Evolutionary conservation across 2,888 invertebrate genomes (phyloP).

Genomic region (Mesodorylaimus sp.): DNA sequence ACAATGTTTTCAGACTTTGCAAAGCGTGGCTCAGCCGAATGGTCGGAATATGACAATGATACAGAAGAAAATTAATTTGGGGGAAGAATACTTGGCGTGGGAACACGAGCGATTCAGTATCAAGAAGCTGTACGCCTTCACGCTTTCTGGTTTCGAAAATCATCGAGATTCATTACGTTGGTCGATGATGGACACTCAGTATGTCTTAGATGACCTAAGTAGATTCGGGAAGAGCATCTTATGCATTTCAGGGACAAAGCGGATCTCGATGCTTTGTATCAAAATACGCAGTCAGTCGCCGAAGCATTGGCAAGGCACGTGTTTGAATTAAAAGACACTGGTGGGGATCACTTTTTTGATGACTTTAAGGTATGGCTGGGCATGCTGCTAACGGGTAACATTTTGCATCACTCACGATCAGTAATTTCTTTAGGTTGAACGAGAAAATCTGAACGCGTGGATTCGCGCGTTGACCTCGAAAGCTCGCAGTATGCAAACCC

Average conservation of each 20-base stretch:
- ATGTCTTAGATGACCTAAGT: constrained; percentile 4
- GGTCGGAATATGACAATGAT: constrained; percentile 16
- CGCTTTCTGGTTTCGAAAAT: constrained; percentile 52
- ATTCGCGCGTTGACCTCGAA: constrained; percentile 51
- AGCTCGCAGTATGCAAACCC: constrained; percentile 53
- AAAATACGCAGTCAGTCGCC: constrained; percentile 55
- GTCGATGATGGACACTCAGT: constrained; percentile 35
- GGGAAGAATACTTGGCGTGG: constrained; percentile 77
- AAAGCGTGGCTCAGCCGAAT: constrained; percentile 36
- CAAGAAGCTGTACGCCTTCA: constrained; percentile 70
- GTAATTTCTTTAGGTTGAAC: not conserved
- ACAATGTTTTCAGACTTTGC: constrained; percentile 40
- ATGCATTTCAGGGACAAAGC: constrained; percentile 41
- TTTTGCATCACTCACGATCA: not conserved
- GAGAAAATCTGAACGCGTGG: constrained; percentile 50
- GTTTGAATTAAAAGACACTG: not conserved
- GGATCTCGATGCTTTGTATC: constrained; percentile 42
- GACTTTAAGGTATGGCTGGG: not conserved
- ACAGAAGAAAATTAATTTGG: constrained; percentile 90
- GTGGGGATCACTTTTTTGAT: not conserved
- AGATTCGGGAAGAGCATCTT: not conserved
- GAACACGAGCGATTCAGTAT: constrained; percentile 92
- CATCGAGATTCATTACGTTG: constrained; percentile 29
- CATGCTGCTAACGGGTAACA: not conserved
- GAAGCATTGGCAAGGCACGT: constrained; percentile 44